These are phyloP conservation scores for Cepaea hortensis DNA, from an alignment of 2,888 invertebrate species.

Conservation along the genomic window DNA sequence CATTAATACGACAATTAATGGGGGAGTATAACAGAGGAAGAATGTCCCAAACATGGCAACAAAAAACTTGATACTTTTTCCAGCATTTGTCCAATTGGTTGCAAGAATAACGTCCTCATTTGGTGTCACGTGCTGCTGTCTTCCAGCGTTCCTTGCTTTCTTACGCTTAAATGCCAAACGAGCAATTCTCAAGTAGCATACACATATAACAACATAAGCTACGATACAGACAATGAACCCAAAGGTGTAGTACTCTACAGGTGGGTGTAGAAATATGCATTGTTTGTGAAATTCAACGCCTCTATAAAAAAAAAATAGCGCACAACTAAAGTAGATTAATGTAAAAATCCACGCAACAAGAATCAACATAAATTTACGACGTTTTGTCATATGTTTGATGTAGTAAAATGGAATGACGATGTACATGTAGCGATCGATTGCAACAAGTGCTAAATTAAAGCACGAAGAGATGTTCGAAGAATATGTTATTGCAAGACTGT, in stretches of 20 bases:
- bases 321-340: background rate
- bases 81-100: background rate
- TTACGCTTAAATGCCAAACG: background rate
- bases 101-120: background rate
- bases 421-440: background rate
- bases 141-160: background rate
- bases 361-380: background rate
- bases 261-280: background rate
- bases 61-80: background rate
- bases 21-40: background rate
- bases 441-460: background rate
- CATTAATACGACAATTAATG: too few species aligned
- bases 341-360: background rate
- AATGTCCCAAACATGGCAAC: background rate
- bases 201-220: background rate
- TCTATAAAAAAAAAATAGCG: background rate
- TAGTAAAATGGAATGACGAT: background rate
- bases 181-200: background rate
- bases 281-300: background rate
- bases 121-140: too few species aligned
- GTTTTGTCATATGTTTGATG: background rate
- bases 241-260: background rate
- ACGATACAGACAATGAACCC: background rate
- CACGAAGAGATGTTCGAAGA: background rate
- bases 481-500: background rate